Percentiles rank a stretch among this genome's conserved stretches.
Evolutionary conservation across 2,797 vertebrate species (phyloP).

Genomic region (Natrix natrix): DNA sequence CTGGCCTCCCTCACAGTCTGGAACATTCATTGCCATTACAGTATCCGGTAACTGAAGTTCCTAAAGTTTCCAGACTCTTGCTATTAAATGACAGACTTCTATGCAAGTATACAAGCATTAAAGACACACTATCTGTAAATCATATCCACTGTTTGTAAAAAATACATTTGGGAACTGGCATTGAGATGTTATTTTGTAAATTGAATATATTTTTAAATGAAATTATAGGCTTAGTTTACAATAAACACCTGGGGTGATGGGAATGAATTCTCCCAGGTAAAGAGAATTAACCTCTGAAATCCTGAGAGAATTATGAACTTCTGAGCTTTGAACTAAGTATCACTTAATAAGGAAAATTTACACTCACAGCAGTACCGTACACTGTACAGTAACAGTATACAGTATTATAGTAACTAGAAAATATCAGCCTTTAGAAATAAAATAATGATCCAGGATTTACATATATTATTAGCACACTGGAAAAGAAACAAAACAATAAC

Average conservation of each 20-base stretch:
- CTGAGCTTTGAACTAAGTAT: not conserved
- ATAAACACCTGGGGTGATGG: not conserved
- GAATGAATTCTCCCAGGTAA: not conserved
- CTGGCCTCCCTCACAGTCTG: not conserved
- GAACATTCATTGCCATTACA: not conserved
- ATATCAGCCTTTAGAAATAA: not conserved
- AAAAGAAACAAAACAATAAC: not conserved
- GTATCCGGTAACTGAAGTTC: not conserved
- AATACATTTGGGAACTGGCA: not conserved
- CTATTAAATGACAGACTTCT: not conserved
- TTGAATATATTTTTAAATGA: not conserved
- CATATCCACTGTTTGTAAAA: not conserved
- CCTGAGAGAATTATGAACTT: not conserved
- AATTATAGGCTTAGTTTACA: not conserved
- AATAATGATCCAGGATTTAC: not conserved
- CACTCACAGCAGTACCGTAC: not conserved
- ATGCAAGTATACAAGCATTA: not conserved
- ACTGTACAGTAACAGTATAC: not conserved
- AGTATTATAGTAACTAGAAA: not conserved
- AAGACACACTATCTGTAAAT: not conserved
- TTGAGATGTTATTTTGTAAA: not conserved
- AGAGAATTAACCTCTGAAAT: not conserved
- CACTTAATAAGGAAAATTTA: not conserved
- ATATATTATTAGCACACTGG: not conserved
- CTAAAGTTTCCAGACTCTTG: not conserved